Base-by-base conservation (phyloP, 2,888 invertebrate species). In the Lasioglossum morio region DNA sequence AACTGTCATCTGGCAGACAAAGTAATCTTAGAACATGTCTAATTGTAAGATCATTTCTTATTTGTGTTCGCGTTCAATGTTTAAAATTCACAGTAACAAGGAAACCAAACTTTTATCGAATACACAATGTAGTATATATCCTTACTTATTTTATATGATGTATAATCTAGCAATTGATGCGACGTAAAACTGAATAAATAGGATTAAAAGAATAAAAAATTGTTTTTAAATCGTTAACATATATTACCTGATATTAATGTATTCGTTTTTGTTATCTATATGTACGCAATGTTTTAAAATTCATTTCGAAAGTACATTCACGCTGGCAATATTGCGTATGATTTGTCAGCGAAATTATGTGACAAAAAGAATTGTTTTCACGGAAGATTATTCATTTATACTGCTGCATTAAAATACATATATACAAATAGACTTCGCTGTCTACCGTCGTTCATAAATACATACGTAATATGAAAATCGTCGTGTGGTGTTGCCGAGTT, bases 401-500 rank as follows among this genome's bases (percentile, higher is more conserved):
- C 27, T 60, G 27, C 27, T n/a, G 60, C 27, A 60, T 27, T 60
- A n/a, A 27, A 48, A 48, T 48, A 48, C 48, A n/a, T 43, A 63
- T 43, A 63, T 63, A 14, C 19, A 16, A 34, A 66, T 66, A 7
- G 3, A 34, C 10, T 30, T 1, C 34, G 19, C 10, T 8, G 34
- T 66, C 8, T 34, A 66, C 19, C 30, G 7, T 34, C 48, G 43
- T 34, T 60, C 34, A 34, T 69, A 34, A 27, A 37, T 40, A 1
- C 2, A 46, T 16, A 30, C 23, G 16, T 23, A 4, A 81, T 69
- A 79, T 73, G 53, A 40, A 82, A 78, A 77, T 40, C 60, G 27
- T 77, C 77, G 23, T 48, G n/a, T 72, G 77, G 77, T 48, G 12
- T 63, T 77, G n/a, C 53, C 10, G 53, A 70, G 46, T 69, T 76